These are phyloP conservation scores for Microcebus murinus DNA, from an alignment of 2,113 vertebrate species.

Conservation along the genomic window DNA sequence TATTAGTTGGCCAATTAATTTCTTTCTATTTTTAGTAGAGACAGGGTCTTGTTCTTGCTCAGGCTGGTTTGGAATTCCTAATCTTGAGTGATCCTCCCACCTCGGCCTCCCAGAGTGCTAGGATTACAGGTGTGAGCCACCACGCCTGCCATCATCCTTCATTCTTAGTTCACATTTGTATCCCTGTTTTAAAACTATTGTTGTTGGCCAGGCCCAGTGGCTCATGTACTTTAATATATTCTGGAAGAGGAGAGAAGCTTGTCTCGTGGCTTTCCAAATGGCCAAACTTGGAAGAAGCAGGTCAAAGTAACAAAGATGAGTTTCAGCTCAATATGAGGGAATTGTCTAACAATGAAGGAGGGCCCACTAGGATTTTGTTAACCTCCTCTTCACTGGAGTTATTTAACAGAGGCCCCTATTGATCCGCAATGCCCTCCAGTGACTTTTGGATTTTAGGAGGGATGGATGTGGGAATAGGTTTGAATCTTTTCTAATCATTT, in stretches of 20 bases:
- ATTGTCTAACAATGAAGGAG: background rate
- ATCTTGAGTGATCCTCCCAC: no score
- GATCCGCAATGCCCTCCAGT: background rate
- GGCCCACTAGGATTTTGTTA: background rate
- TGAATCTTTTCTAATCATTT: background rate
- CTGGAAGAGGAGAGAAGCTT: background rate
- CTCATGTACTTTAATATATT: background rate
- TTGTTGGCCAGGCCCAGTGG: background rate
- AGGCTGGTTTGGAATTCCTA: no score
- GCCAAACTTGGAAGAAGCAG: background rate
- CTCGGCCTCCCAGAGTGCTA: no score
- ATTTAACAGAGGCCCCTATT: background rate
- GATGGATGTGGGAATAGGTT: background rate
- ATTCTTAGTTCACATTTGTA: background rate
- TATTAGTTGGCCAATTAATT: no score
- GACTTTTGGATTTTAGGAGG: background rate
- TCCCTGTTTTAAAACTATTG: background rate
- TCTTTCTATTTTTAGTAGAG: no score
- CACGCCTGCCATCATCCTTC: background rate
- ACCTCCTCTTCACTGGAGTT: background rate
- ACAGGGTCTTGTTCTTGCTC: no score
- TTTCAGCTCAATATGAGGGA: background rate
- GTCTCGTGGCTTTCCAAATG: background rate
- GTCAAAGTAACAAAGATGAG: background rate
- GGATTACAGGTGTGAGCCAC: no score